Conservation (phyloP, 1,140 invertebrate species). For the Odontomachus brunneus region DNA sequence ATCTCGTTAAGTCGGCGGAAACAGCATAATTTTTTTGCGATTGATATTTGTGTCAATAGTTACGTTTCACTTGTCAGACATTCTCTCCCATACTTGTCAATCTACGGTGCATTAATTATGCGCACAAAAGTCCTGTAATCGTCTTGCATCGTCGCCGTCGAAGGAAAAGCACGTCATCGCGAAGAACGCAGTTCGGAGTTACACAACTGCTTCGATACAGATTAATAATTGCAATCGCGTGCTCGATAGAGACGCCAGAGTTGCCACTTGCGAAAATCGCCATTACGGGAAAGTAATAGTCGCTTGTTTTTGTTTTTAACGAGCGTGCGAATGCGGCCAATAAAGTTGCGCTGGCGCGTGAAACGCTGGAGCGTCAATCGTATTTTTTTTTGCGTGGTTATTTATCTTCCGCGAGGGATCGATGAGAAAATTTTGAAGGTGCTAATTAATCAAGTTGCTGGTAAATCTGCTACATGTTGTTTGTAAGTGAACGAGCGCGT, state of each 20-base stretch:
- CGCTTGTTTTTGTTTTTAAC: conserved; percentile 1
- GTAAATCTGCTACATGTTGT: not conserved
- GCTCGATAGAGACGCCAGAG: conserved; percentile 12
- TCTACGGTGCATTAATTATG: not conserved
- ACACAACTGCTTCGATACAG: conserved; percentile 2
- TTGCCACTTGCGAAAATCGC: not conserved
- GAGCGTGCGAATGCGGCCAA: conserved; percentile 42
- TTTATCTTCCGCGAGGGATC: not conserved
- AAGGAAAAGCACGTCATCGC: conserved; percentile 24
- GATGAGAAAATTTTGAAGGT: not conserved
- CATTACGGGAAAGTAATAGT: conserved; percentile 21
- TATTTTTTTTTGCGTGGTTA: not conserved
- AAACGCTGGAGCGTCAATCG: not conserved
- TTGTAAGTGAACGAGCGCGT: conserved; percentile 1
- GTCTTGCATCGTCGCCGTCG: not conserved
- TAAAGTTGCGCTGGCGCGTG: not conserved
- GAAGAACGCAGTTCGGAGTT: conserved; percentile 20
- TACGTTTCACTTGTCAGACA: conserved; percentile 14
- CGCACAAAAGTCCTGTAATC: conserved; percentile 10
- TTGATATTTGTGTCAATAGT: conserved; percentile 25
- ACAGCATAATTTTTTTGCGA: conserved; percentile 20
- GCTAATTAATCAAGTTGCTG: not conserved
- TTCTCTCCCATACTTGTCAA: conserved; percentile 17
- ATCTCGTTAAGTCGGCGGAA: conserved; percentile 35
- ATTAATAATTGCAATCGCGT: conserved; percentile 21